Conservation (phyloP, 2,113 vertebrate species). For the Sinocyclocheilus maitianheensis region DNA sequence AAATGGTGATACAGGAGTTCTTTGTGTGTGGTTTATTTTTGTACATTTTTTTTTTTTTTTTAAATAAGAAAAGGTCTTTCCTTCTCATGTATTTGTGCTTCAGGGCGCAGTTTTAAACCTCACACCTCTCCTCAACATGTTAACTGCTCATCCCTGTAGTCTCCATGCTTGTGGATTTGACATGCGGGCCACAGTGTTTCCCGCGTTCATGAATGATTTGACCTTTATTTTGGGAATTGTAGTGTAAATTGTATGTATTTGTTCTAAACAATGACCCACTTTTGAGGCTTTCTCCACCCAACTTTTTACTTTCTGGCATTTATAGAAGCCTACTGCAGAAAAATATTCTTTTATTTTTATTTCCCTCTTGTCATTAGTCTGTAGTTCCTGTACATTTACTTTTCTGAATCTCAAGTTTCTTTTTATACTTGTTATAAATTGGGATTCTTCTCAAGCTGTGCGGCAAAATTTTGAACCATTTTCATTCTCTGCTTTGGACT, state of each 20-base stretch:
- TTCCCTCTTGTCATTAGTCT: conserved; percentile 43
- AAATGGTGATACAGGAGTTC: conserved; percentile 59
- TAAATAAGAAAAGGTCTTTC: background rate
- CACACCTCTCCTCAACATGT: conserved; percentile 6
- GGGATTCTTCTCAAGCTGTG: conserved; percentile 41
- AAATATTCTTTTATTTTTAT: conserved; percentile 27
- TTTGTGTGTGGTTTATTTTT: conserved; percentile 64
- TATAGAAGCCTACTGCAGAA: conserved; percentile 42
- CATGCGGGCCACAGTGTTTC: conserved; percentile 36
- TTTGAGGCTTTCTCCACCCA: background rate
- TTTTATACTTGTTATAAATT: conserved; percentile 17
- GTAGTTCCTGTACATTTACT: conserved; percentile 49
- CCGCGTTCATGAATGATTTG: conserved; percentile 40
- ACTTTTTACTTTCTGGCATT: conserved; percentile 52
- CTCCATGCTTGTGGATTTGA: conserved; percentile 44
- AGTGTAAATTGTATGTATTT: conserved; percentile 53
- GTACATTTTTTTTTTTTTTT: conserved; percentile 42
- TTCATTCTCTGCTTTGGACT: conserved; percentile 36
- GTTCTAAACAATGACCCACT: conserved; percentile 33
- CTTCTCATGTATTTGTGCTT: conserved; percentile 53
- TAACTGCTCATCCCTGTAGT: conserved; percentile 40
- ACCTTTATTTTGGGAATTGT: conserved; percentile 33
- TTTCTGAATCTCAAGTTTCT: conserved; percentile 22
- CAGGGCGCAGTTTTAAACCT: conserved; percentile 46
- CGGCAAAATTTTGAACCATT: conserved; percentile 37